Evolutionary conservation across 2,888 invertebrate genomes (phyloP).

Genomic region (Diploptera punctata): DNA sequence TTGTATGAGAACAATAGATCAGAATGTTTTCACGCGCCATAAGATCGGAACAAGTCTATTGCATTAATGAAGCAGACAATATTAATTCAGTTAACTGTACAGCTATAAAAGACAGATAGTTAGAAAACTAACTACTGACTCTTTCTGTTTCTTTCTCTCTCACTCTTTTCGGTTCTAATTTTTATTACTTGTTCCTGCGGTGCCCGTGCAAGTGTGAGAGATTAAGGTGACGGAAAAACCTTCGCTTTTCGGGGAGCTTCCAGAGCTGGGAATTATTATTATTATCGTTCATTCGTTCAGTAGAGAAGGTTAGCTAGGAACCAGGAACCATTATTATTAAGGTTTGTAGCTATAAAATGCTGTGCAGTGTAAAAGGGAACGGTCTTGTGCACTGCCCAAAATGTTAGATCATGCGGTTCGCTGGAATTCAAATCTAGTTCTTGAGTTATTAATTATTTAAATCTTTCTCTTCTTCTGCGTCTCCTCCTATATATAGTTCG

Average conservation of each 20-base stretch:
- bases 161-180: conserved; percentile 28
- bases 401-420: conserved; percentile 26
- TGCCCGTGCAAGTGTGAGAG: conserved; percentile 39
- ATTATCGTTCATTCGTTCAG: conserved; percentile 22
- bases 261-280: conserved; percentile 28
- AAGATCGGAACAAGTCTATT: neutral
- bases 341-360: conserved; percentile 24
- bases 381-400: conserved; percentile 18
- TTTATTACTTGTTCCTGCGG: conserved; percentile 31
- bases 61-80: neutral
- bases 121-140: neutral
- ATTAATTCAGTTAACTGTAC: conserved; percentile 17
- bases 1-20: too few relatives aligned
- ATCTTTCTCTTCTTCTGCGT: conserved; percentile 23
- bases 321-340: conserved; percentile 23
- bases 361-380: conserved; percentile 21
- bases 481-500: neutral
- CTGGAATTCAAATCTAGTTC: conserved; percentile 25
- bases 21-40: neutral
- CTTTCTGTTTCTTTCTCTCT: conserved; percentile 15
- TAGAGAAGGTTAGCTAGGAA: neutral
- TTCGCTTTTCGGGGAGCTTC: conserved; percentile 18
- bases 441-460: conserved; percentile 31
- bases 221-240: conserved; percentile 43
- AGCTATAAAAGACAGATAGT: conserved; percentile 9